These are phyloP conservation scores for Elysia crispata DNA, from an alignment of 2,888 invertebrate genomes.

Conservation along the genomic window DNA sequence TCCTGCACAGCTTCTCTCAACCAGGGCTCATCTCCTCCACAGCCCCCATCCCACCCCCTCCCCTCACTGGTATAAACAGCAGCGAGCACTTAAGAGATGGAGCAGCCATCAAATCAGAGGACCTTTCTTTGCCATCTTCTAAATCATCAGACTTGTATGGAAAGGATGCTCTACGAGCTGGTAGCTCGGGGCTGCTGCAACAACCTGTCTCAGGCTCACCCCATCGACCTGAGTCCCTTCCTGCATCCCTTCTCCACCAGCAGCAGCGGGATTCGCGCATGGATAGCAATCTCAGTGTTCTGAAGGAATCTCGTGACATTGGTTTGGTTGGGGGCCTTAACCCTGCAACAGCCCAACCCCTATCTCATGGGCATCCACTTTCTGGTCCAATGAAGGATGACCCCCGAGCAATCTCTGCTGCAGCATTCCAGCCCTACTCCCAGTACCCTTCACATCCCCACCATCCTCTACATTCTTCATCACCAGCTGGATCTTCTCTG, in stretches of 20 bases:
- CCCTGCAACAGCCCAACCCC: slow-evolving; percentile 20
- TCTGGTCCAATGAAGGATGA: slow-evolving; percentile 40
- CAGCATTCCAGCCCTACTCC: slow-evolving; percentile 50
- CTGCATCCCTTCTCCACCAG: background rate
- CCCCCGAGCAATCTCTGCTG: slow-evolving; percentile 24
- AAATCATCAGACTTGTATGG: slow-evolving; percentile 17
- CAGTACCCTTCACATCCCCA: slow-evolving; percentile 46
- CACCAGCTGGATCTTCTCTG: slow-evolving; percentile 9
- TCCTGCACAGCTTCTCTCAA: slow-evolving; percentile 53
- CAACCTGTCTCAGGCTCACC: slow-evolving; percentile 33
- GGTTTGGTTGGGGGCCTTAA: slow-evolving; percentile 29
- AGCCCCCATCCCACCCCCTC: slow-evolving; percentile 62
- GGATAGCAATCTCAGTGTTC: slow-evolving; percentile 47
- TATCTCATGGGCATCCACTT: slow-evolving; percentile 20
- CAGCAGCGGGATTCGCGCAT: slow-evolving; percentile 38
- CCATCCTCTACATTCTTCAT: slow-evolving; percentile 26
- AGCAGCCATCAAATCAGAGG: background rate
- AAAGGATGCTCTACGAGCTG: slow-evolving; percentile 11
- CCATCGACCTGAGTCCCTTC: slow-evolving; percentile 34
- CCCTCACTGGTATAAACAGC: slow-evolving; percentile 54
- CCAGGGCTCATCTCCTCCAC: slow-evolving; percentile 55
- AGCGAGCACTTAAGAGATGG: background rate
- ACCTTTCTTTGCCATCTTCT: slow-evolving; percentile 16
- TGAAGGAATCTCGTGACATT: slow-evolving; percentile 42
- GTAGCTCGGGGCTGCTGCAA: background rate